Base-by-base conservation (phyloP, 2,888 invertebrate species). In the Polyploca ridens region DNA sequence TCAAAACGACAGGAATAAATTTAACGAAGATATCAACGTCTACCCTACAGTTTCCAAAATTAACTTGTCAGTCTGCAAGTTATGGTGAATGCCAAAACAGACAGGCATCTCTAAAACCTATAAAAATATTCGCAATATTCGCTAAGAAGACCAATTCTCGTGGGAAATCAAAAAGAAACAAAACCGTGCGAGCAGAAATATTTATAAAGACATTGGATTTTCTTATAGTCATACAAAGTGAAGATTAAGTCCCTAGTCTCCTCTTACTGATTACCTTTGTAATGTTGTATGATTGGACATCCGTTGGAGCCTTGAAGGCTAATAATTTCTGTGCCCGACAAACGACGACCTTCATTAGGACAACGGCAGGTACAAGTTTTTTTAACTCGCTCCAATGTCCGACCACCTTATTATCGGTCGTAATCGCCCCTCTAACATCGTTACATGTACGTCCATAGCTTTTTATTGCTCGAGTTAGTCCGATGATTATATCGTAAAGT, bases 321-420 rank as follows among this genome's bases (percentile, higher is more conserved):
- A 81, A 83, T 83, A 84, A 86, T 85, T 61, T 27, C 61, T 81
- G 82, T 78, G 83, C 82, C 78, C 74, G 69, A 67, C 76, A 73
- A 61, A 72, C 65, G 66, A 65, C 79, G 83, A 87, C 91, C 90
- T 90, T 90, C 88, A 85, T 88, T 87, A 88, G 83, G 86, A 82
- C 82, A 81, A 74, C 81, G 78, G 77, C 90, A 91, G 90, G 91
- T 91, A 91, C 89, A 84, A 82, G 85, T 87, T 88, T 89, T 90
- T 91, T 90, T 80, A 77, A 82, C 75, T 70, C 78, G 72, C 69
- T 71, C 76, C 79, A 77, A 70, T 78, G 76, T 79, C 78, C 75
- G 79, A 80, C 82, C 78, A 81, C 81, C 85, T 86, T 85, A 88
- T 88, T 87, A 88, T 82, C 81, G 76, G 69, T 73, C 73, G 81